Conservation (phyloP, 2,797 vertebrate species). For the Lateolabrax maculatus region DNA sequence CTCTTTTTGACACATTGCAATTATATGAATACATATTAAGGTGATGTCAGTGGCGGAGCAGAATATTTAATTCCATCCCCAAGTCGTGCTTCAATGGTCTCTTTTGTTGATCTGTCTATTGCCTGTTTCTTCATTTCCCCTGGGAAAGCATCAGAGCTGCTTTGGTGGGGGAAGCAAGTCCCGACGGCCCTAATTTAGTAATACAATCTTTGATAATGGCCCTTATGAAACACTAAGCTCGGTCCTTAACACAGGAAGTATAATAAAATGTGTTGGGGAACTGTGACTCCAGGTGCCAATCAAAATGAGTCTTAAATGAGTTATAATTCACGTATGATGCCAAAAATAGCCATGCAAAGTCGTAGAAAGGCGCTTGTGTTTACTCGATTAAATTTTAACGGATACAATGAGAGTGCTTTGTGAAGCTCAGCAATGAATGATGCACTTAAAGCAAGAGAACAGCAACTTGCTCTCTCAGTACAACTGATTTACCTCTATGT, state of each 20-base stretch:
- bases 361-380: slow-evolving; percentile 34
- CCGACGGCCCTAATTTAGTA: slow-evolving; percentile 43
- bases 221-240: slow-evolving; percentile 42
- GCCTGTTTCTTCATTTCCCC: slow-evolving; percentile 53
- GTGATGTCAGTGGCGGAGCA: slow-evolving; percentile 23
- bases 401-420: slow-evolving; percentile 47
- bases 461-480: slow-evolving; percentile 29
- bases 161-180: slow-evolving; percentile 9
- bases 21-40: slow-evolving; percentile 36
- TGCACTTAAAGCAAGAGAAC: slow-evolving; percentile 24
- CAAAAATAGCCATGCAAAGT: slow-evolving; percentile 22
- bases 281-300: slow-evolving; percentile 45
- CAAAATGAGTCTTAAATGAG: slow-evolving; percentile 44
- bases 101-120: slow-evolving; percentile 36
- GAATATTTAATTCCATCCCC: slow-evolving; percentile 36
- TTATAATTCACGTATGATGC: slow-evolving; percentile 25
- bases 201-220: slow-evolving; percentile 54
- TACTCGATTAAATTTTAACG: slow-evolving; percentile 55
- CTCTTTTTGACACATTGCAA: not conserved
- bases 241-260: slow-evolving; percentile 20
- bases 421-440: slow-evolving; percentile 37
- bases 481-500: not conserved
- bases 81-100: slow-evolving; percentile 11
- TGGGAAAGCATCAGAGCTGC: slow-evolving; percentile 24
- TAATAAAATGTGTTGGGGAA: slow-evolving; percentile 33